A percentile compares a stretch with the other conserved stretches of the same genome.
These are phyloP conservation scores for Drosophila pallidifrons DNA, from an alignment of 1,140 invertebrate genomes.

Conservation along the genomic window DNA sequence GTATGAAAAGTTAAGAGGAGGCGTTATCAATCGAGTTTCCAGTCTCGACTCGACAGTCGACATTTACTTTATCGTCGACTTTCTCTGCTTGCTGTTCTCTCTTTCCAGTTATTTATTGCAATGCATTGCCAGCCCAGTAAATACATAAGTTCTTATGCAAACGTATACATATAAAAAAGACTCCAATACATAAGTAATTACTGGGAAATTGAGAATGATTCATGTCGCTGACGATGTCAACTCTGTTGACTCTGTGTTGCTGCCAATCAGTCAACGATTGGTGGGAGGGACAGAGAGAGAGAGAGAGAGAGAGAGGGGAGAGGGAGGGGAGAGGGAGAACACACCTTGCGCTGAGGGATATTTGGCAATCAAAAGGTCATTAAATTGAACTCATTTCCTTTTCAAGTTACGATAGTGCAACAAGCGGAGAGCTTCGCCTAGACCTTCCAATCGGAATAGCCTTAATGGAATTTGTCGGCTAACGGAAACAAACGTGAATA, in stretches of 20 bases:
- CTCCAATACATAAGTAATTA: constrained; percentile 39
- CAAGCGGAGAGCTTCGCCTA: constrained; percentile 11
- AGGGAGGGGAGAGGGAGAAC: neutral
- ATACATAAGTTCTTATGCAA: constrained; percentile 45
- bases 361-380: constrained; percentile 61
- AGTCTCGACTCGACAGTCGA: neutral
- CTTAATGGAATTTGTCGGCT: constrained; percentile 49
- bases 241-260: constrained; percentile 16
- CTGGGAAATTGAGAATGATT: constrained; percentile 64
- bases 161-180: constrained; percentile 19
- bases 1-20: neutral
- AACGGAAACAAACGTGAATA: constrained; percentile 75
- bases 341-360: constrained; percentile 57
- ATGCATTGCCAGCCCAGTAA: neutral
- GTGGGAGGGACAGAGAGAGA: neutral
- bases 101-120: constrained; percentile 15
- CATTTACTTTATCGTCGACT: neutral
- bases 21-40: neutral
- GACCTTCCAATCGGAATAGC: constrained; percentile 35
- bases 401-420: constrained; percentile 36
- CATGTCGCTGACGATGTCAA: constrained; percentile 37
- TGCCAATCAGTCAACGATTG: constrained; percentile 62
- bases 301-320: no score
- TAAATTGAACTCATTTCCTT: constrained; percentile 72
- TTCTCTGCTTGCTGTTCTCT: neutral